Evolutionary conservation across 1,140 invertebrate species (phyloP), one percentile per base, ranked within the genome.

Genomic region (Leptopilina clavipes): DNA sequence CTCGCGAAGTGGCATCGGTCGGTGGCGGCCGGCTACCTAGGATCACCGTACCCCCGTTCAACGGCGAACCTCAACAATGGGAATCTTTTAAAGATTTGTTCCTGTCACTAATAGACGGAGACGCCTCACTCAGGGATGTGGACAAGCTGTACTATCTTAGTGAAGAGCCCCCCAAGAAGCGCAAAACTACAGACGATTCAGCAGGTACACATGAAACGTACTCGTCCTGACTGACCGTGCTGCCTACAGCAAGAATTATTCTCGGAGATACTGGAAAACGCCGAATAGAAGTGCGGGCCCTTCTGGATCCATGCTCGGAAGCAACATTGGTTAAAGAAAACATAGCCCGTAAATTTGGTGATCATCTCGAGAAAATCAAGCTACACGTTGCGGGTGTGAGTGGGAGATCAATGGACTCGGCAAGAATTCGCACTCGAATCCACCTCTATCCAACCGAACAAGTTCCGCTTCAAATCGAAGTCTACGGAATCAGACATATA

Each of bases 1-100:
- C 37, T 9, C 5, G 37, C 8, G 37, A 5, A 40, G 37, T n/a
- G 1, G 1, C 54, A 76, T 79, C 59, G 79, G 44, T n/a, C 11
- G 14, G 44, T n/a, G 11, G 14, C 11, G 14, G 44, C 10, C 44
- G 44, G 14, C 10, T 45, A n/a, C 44, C 44, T n/a, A 45, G 11
- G 44, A 45, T 45, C 11, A 45, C 44, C 2, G 44, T 45, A 10
- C 44, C 44, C 2, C 12, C 44, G 14, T 45, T 45, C 44, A 45
- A 45, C 14, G 44, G 44, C 44, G 44, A 45, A 45, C 44, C 44
- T 5, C 44, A 45, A 45, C 44, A 45, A 45, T 45, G 11, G 44
- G 44, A 45, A 45, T 45, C 44, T 14, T 45, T 45, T 11, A 45
- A 45, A n/a, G 11, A 45, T 10, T 45, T 45, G 14, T 45, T 45